Percentiles rank a stretch among this genome's conserved stretches.
phyloP scores from a whole-genome alignment of 2,113 vertebrate genomes.

The Gorsachius goisagi region DNA sequence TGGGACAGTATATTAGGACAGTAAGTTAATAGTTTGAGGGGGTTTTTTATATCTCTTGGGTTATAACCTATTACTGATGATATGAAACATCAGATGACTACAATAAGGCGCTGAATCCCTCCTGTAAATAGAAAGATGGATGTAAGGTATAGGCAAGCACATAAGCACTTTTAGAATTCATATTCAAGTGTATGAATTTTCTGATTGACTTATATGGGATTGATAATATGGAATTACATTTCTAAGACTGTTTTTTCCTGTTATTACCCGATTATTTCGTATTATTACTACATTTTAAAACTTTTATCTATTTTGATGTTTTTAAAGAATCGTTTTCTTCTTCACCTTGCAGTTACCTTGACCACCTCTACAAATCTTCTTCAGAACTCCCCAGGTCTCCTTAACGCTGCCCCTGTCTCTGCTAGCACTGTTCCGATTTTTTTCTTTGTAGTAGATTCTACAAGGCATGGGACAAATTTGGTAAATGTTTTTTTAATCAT shows the following conservation, averaged over 20 bases:
- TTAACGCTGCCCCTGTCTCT: background rate
- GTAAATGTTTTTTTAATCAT: background rate
- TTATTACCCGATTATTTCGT: background rate
- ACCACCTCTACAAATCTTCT: background rate
- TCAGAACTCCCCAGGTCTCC: background rate
- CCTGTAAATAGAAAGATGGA: background rate
- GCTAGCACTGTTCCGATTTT: background rate
- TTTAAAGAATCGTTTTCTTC: background rate
- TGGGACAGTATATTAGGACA: background rate
- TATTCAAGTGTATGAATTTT: background rate
- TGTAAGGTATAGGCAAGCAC: background rate
- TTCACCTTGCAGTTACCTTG: background rate
- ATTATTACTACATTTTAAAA: background rate
- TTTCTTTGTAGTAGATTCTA: background rate
- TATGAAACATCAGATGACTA: background rate
- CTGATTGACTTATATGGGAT: background rate
- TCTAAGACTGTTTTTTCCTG: background rate
- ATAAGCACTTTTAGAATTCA: background rate
- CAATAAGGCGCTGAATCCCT: background rate
- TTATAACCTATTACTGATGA: background rate
- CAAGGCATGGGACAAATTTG: background rate
- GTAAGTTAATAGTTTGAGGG: background rate
- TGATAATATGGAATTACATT: background rate
- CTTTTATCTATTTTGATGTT: background rate
- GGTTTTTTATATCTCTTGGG: background rate